Evolutionary conservation across 2,113 vertebrate genomes (phyloP), one percentile per base, ranked within the genome.

Genomic region (Heterocephalus glaber): DNA sequence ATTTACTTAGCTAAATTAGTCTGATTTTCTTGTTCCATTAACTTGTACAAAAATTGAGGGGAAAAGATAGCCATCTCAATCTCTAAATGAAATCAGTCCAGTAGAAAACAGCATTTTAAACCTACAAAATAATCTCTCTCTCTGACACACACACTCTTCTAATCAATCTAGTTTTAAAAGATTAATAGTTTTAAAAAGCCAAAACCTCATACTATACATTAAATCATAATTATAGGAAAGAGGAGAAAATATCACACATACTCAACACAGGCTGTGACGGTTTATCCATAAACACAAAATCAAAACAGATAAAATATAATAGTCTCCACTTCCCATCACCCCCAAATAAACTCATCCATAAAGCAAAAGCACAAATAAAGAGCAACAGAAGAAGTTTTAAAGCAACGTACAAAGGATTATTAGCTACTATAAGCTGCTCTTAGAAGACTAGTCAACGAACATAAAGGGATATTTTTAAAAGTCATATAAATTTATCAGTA

Each of bases 61-160:
- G 41, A 30, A 65, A 76, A 85, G 11, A 70, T 9, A 79, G 70
- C 5, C 63, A 80, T 94, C 91, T 94, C 35, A 89, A 94, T 63
- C 85, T 90, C 49, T 89, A 92, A 74, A 65, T 81, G 24, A 89
- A 94, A 89, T 86, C 38, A 86, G 22, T 76, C 33, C 49, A 89
- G 47, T 65, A 60, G 4, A 61, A 47, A 95, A 86, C 1, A 61
- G 7, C 63, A 26, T 92, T 95, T 89, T 70, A 28, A 80, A 89
- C 17, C 44, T 82, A 76, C 9, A 87, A 79, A 87, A 87, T 17
- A 82, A 74, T 63, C 30, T 38, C 7, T 70, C 33, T 22, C 26
- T 47, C 33, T 80, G 22, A 81, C 9, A 7, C 28, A 74, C 7
- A 82, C 5, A 63, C 3, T 35, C 28, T 33, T 88, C 30, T 61